A percentile compares a stretch with the other conserved stretches of the same genome.
These are phyloP conservation scores for Nebria ingens DNA, from an alignment of 1,140 invertebrate species.

Conservation along the genomic window DNA sequence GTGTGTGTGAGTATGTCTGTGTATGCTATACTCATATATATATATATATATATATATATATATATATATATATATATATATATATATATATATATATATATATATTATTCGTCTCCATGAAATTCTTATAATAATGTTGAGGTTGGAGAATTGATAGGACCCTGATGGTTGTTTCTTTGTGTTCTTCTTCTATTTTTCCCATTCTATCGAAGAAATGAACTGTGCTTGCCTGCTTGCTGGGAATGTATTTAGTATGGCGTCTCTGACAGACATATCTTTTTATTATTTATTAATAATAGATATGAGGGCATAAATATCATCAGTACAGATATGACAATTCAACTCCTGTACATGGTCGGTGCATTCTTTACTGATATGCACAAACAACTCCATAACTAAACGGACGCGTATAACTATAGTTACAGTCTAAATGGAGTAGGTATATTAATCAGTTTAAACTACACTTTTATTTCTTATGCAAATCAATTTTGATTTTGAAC, in stretches of 20 bases:
- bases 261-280: background rate
- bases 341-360: no score
- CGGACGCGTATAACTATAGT: no score
- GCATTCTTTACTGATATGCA: no score
- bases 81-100: background rate
- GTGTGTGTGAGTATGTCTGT: no score
- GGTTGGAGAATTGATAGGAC: background rate
- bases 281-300: background rate
- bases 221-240: background rate
- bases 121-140: background rate
- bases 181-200: background rate
- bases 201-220: background rate
- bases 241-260: no score
- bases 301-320: background rate
- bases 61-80: no score
- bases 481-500: no score
- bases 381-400: no score
- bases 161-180: background rate
- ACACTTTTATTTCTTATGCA: no score
- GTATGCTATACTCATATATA: background rate
- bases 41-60: no score
- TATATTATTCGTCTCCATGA: background rate
- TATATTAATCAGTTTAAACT: no score
- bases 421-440: no score
- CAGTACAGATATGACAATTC: background rate